Evolutionary conservation across 2,888 invertebrate species (phyloP).

Genomic region (Ischnus inquisitorius): DNA sequence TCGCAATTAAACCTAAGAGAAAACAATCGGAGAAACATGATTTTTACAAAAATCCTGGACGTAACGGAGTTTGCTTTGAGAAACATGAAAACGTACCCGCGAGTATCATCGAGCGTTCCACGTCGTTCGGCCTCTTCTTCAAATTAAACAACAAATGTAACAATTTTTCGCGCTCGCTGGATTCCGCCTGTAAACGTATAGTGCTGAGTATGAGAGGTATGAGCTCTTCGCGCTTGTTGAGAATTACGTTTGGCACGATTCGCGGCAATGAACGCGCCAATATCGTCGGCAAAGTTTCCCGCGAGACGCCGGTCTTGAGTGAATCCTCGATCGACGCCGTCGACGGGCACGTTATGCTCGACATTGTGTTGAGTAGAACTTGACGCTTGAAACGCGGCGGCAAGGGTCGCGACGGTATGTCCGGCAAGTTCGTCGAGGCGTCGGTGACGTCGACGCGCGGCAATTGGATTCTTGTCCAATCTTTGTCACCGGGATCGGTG

Average conservation of each 20-base stretch:
- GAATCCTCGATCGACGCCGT: slow-evolving; percentile 82
- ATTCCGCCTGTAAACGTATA: slow-evolving; percentile 88
- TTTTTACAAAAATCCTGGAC: neutral
- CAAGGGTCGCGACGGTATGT: slow-evolving; percentile 83
- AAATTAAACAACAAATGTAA: slow-evolving; percentile 90
- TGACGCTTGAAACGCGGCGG: slow-evolving; percentile 87
- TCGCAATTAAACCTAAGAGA: slow-evolving; percentile 85
- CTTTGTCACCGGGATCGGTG: slow-evolving; percentile 83
- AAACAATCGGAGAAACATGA: neutral
- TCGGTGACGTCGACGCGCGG: slow-evolving; percentile 78
- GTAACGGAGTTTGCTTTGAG: neutral
- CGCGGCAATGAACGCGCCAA: slow-evolving; percentile 87
- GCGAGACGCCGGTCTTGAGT: slow-evolving; percentile 82
- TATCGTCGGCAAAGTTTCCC: slow-evolving; percentile 86
- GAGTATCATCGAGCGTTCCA: slow-evolving; percentile 88
- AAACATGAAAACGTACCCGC: slow-evolving; percentile 83
- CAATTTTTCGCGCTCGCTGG: slow-evolving; percentile 88
- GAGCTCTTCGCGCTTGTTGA: slow-evolving; percentile 90
- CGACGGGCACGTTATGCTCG: slow-evolving; percentile 83
- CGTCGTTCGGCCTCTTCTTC: slow-evolving; percentile 90
- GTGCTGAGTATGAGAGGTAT: slow-evolving; percentile 89
- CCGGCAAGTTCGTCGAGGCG: slow-evolving; percentile 70
- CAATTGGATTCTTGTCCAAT: slow-evolving; percentile 85
- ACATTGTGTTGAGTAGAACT: slow-evolving; percentile 86
- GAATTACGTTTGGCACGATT: slow-evolving; percentile 90